Percentiles rank a stretch among this genome's conserved stretches.
Conservation (phyloP, 2,797 vertebrate genomes). For the Todus mexicanus region DNA sequence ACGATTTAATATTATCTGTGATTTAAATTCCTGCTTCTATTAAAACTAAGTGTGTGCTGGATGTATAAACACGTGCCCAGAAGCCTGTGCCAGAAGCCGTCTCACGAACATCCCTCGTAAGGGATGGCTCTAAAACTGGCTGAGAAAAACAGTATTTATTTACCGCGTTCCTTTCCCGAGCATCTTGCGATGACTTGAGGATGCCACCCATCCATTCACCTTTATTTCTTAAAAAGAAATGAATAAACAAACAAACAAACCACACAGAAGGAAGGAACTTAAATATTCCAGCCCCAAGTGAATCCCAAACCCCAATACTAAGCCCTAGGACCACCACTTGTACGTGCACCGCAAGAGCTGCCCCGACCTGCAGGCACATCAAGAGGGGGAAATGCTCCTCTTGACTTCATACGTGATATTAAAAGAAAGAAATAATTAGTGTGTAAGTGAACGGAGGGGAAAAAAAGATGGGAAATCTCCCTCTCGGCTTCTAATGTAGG, state of each 20-base stretch:
- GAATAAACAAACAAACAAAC: neutral
- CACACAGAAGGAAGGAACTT: neutral
- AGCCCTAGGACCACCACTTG: neutral
- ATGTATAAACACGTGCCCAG: neutral
- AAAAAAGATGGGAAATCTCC: neutral
- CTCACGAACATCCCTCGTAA: neutral
- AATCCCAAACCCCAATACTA: neutral
- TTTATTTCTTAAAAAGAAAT: neutral
- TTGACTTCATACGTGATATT: neutral
- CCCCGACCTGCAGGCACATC: neutral
- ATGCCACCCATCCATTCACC: neutral
- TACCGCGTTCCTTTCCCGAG: neutral
- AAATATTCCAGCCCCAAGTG: neutral
- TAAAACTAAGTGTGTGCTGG: neutral
- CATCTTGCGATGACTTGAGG: neutral
- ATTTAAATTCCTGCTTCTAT: neutral
- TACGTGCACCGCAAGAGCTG: neutral
- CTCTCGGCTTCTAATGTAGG: neutral
- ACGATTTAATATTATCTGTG: neutral
- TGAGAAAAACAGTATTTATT: neutral
- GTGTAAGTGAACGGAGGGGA: neutral
- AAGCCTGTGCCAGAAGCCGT: neutral
- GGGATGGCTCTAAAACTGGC: neutral
- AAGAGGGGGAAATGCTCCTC: neutral
- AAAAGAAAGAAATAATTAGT: neutral